Conservation (phyloP, 2,113 vertebrate genomes). For the Larimichthys crocea region DNA sequence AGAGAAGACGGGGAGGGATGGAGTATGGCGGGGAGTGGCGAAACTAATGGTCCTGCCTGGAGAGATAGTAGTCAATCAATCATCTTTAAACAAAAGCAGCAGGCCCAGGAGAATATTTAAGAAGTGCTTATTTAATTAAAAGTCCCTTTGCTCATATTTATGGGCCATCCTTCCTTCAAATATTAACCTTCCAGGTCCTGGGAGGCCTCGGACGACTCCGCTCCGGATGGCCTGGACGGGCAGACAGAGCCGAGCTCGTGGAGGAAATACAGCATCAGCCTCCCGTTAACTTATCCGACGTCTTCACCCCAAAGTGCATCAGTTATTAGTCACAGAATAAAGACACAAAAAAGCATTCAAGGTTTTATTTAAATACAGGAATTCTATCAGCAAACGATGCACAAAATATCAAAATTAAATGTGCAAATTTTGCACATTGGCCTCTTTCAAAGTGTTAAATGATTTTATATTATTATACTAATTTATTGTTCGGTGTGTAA, state of each 20-base stretch:
- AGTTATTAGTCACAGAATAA: not conserved
- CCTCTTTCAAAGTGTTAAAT: not conserved
- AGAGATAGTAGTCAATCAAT: constrained; percentile 95
- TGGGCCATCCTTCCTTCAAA: constrained; percentile 94
- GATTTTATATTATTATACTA: not conserved
- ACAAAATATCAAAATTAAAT: not conserved
- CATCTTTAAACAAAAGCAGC: constrained; percentile 99
- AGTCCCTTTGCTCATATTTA: constrained; percentile 98
- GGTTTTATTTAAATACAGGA: not conserved
- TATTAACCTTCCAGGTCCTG: constrained; percentile 90
- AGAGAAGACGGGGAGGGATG: constrained; percentile 58
- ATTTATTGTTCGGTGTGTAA: not conserved
- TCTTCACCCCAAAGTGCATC: not conserved
- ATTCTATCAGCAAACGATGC: not conserved
- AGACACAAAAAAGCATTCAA: not conserved
- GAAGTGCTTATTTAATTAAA: constrained; percentile 99
- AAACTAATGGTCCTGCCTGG: constrained; percentile 85
- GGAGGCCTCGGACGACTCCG: constrained; percentile 57
- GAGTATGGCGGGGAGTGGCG: constrained; percentile 67
- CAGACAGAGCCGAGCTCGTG: not conserved
- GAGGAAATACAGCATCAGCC: not conserved
- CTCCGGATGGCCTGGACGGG: constrained; percentile 71
- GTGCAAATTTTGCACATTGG: too few species aligned
- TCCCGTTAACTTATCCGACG: not conserved
- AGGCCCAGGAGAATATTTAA: constrained; percentile 96